Percentiles rank a stretch among this genome's conserved stretches.
Evolutionary conservation across 2,888 invertebrate species (phyloP).

Genomic region (Quadroppia sp.): DNA sequence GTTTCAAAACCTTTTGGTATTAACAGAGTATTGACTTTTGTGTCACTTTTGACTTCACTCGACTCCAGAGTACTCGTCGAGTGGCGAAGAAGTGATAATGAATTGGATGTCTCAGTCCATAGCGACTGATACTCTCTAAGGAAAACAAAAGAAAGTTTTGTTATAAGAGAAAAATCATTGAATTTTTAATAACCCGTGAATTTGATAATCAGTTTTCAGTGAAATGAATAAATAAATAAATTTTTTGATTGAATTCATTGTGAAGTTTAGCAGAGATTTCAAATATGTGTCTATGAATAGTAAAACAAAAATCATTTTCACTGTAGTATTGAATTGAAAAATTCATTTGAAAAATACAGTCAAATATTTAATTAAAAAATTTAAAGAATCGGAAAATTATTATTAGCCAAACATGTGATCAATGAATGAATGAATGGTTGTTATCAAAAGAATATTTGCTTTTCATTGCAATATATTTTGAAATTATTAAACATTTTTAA

Average conservation of each 20-base stretch:
- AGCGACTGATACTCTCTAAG: not conserved
- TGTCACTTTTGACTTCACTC: not conserved
- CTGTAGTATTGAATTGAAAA: too few relatives aligned
- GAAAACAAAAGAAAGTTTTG: not conserved
- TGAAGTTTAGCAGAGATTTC: not conserved
- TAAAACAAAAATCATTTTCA: not conserved
- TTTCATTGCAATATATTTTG: not conserved
- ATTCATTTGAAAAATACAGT: too few relatives aligned
- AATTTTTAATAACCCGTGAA: not conserved
- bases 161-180: not conserved
- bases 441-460: not conserved
- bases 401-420: not conserved
- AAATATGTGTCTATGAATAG: not conserved
- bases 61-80: constrained; percentile 7
- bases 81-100: constrained; percentile 20
- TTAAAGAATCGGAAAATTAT: not conserved
- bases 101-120: not conserved
- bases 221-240: not conserved
- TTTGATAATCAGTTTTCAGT: constrained; percentile 9
- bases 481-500: not conserved
- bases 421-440: not conserved
- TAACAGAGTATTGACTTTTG: not conserved
- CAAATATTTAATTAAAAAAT: not conserved
- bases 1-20: not conserved
- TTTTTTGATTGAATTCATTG: not conserved